Evolutionary conservation across 2,797 vertebrate genomes (phyloP).

Genomic region (Holocentrus rufus): DNA sequence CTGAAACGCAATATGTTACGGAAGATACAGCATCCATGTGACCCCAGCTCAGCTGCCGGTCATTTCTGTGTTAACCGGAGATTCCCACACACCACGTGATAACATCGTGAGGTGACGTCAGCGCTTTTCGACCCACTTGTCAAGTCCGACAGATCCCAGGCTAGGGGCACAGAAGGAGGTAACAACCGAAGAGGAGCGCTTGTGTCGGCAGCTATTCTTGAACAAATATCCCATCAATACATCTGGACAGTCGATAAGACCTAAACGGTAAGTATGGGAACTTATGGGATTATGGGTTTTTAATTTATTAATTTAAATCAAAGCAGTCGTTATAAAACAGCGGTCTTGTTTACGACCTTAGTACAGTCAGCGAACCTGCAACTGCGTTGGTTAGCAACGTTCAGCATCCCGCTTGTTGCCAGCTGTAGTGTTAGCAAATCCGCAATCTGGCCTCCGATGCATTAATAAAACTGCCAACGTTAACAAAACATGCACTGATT

Average conservation of each 20-base stretch:
- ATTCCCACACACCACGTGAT: slow-evolving; percentile 61
- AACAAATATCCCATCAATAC: neutral
- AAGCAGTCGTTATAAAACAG: neutral
- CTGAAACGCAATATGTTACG: neutral
- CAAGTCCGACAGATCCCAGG: slow-evolving; percentile 5
- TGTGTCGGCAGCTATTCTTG: neutral
- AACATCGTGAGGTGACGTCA: slow-evolving; percentile 45
- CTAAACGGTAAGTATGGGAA: slow-evolving; percentile 37
- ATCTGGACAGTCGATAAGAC: neutral
- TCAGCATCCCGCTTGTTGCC: slow-evolving; percentile 1
- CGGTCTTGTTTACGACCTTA: neutral
- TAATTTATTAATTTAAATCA: neutral
- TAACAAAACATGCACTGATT: too few relatives aligned
- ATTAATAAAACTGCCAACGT: neutral
- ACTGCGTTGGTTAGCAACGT: slow-evolving; percentile 14
- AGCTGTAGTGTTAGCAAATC: neutral
- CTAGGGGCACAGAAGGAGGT: slow-evolving; percentile 19
- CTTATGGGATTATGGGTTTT: accelerated
- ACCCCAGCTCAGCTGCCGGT: neutral
- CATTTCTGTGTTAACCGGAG: slow-evolving; percentile 22
- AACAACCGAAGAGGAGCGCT: neutral
- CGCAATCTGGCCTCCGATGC: neutral
- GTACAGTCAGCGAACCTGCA: neutral
- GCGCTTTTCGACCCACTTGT: slow-evolving; percentile 13
- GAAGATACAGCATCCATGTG: slow-evolving; percentile 19